phyloP scores from a whole-genome alignment of 2,113 vertebrate genomes.

The Oncorhynchus kisutch region DNA sequence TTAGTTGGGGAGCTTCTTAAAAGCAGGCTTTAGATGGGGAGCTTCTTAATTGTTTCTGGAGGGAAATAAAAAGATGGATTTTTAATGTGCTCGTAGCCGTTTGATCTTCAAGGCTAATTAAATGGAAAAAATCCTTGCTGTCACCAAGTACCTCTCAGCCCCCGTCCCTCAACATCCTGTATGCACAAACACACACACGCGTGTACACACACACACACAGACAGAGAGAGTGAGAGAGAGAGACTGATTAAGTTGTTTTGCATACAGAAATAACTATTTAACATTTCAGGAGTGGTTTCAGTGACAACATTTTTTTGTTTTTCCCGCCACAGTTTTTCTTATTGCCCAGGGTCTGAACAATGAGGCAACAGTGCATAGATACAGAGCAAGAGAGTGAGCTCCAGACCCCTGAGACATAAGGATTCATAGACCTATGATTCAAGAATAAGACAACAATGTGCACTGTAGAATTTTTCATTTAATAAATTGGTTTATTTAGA shows the following conservation, averaged over 20 bases:
- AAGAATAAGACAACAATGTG: too few relatives aligned
- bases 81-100: constrained; percentile 34
- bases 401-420: not conserved
- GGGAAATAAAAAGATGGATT: constrained; percentile 12
- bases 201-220: constrained; percentile 18
- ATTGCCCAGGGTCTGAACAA: not conserved
- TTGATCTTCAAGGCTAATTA: constrained; percentile 64
- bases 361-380: not conserved
- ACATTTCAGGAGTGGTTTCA: not conserved
- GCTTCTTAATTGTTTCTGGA: constrained; percentile 51
- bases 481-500: not conserved
- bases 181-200: constrained; percentile 11
- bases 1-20: constrained; percentile 23
- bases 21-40: not conserved
- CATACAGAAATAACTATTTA: not conserved
- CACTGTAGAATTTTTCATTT: not conserved
- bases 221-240: not conserved
- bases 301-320: not conserved
- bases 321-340: not conserved
- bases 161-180: not conserved
- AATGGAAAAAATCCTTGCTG: constrained; percentile 39
- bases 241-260: not conserved
- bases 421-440: too few relatives aligned
- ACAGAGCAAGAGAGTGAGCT: not conserved
- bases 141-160: constrained; percentile 4